Percentiles rank a stretch among this genome's conserved stretches.
phyloP scores from a whole-genome alignment of 92 coral and sea anemone genomes.

The Umimayanthus chanpuru region DNA sequence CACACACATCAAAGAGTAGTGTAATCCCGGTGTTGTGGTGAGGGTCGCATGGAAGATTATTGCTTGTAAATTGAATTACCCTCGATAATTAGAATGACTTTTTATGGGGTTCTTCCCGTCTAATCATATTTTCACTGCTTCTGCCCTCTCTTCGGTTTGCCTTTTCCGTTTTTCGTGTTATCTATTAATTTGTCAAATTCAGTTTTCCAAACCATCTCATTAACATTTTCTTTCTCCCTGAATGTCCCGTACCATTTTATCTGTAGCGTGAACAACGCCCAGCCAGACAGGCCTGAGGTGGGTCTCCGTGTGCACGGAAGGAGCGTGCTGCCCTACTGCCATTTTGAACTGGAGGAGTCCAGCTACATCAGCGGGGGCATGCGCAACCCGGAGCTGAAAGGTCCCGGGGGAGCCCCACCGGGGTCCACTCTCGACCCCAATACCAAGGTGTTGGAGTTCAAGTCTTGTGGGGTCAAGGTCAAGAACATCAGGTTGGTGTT shows the following conservation, averaged over 20 bases:
- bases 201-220: not conserved
- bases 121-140: too few relatives aligned
- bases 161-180: not conserved
- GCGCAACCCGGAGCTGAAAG: constrained; percentile 94
- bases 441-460: constrained; percentile 95
- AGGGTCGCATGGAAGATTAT: too few relatives aligned
- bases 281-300: constrained; percentile 65
- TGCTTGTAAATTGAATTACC: too few relatives aligned
- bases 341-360: constrained; percentile 95
- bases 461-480: constrained; percentile 96
- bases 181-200: not conserved
- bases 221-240: not conserved
- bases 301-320: constrained; percentile 78
- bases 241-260: not conserved
- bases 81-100: too few relatives aligned
- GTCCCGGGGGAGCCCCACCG: constrained; percentile 98
- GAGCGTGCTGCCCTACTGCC: constrained; percentile 95
- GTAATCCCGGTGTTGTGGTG: too few relatives aligned
- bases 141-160: not conserved
- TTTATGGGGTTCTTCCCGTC: too few relatives aligned
- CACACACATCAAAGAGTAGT: too few relatives aligned
- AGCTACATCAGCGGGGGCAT: constrained; percentile 95
- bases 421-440: constrained; percentile 96
- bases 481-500: constrained; percentile 75
- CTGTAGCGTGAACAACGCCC: constrained; percentile 76